Percentiles rank a stretch among this genome's conserved stretches.
phyloP scores from a whole-genome alignment of 2,113 vertebrate species.

The Ovis aries region DNA sequence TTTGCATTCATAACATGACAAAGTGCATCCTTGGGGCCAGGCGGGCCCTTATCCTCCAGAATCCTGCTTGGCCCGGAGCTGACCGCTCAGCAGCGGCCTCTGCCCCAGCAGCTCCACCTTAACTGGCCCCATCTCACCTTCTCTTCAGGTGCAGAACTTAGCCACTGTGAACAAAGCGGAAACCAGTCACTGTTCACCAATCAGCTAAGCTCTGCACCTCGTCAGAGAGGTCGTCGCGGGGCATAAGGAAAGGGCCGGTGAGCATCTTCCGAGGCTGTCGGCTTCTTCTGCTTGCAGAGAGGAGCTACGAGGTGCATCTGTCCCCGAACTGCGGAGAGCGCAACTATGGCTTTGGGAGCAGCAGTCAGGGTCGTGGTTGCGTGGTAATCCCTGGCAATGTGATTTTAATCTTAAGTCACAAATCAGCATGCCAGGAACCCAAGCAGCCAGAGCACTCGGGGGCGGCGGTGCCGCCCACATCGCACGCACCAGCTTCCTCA shows the following conservation, averaged over 20 bases:
- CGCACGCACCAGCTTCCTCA: neutral
- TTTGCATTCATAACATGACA: neutral
- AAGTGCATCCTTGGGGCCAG: neutral
- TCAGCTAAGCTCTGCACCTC: conserved; percentile 99
- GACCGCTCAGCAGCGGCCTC: neutral
- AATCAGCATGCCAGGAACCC: conserved; percentile 99
- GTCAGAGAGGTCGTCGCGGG: conserved; percentile 86
- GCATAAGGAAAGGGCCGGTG: conserved; percentile 58
- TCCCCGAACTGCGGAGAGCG: conserved; percentile 32
- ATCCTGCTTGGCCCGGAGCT: neutral
- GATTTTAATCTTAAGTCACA: conserved; percentile 99
- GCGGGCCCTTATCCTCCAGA: neutral
- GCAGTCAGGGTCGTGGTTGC: conserved; percentile 89
- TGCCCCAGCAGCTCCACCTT: conserved; percentile 54
- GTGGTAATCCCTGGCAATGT: conserved; percentile 99
- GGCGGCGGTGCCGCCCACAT: neutral
- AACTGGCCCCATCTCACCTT: conserved; percentile 84
- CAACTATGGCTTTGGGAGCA: conserved; percentile 80
- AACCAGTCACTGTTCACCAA: conserved; percentile 99
- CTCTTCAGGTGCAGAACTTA: conserved; percentile 99
- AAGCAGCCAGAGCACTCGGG: conserved; percentile 88
- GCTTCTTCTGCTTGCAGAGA: conserved; percentile 58
- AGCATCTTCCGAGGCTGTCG: conserved; percentile 58
- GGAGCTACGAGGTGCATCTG: conserved; percentile 3
- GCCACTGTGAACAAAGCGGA: conserved; percentile 99